These are phyloP conservation scores for Athrips mouffetella DNA, from an alignment of 2,888 invertebrate species.

Conservation along the genomic window DNA sequence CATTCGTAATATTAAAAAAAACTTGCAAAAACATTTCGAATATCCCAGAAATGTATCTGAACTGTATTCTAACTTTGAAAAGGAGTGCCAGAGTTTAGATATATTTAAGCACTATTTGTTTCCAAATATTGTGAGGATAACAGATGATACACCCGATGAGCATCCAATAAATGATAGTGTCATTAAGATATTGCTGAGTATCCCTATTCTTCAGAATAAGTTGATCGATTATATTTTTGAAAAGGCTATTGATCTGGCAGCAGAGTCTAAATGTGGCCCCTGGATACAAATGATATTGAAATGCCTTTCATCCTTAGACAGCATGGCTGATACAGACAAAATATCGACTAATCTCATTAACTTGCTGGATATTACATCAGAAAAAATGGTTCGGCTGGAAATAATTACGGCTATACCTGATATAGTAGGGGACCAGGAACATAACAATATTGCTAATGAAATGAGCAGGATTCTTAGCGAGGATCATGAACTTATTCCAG, in stretches of 20 bases:
- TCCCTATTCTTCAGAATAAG: slow-evolving; percentile 79
- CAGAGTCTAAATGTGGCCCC: slow-evolving; percentile 68
- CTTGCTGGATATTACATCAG: slow-evolving; percentile 81
- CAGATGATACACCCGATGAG: slow-evolving; percentile 46
- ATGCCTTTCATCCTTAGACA: slow-evolving; percentile 82
- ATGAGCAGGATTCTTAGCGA: slow-evolving; percentile 79
- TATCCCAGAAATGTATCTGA: slow-evolving; percentile 77
- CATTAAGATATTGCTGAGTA: slow-evolving; percentile 80
- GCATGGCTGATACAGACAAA: slow-evolving; percentile 76
- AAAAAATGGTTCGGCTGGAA: slow-evolving; percentile 82
- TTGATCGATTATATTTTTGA: slow-evolving; percentile 80
- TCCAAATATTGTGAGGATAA: slow-evolving; percentile 53
- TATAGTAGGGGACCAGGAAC: slow-evolving; percentile 85
- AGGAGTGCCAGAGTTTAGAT: slow-evolving; percentile 43
- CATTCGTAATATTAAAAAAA: slow-evolving; percentile 65
- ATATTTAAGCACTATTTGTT: slow-evolving; percentile 54
- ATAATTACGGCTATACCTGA: slow-evolving; percentile 88
- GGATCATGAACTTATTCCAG: slow-evolving; percentile 78
- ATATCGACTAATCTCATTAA: slow-evolving; percentile 82
- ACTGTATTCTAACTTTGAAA: slow-evolving; percentile 69
- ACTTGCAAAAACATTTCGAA: slow-evolving; percentile 58
- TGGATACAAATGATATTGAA: slow-evolving; percentile 81
- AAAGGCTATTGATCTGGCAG: slow-evolving; percentile 77
- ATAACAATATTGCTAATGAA: slow-evolving; percentile 78
- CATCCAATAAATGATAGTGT: slow-evolving; percentile 75